Conservation (phyloP, 23 tunicate species). For the Ciona savignyi region DNA sequence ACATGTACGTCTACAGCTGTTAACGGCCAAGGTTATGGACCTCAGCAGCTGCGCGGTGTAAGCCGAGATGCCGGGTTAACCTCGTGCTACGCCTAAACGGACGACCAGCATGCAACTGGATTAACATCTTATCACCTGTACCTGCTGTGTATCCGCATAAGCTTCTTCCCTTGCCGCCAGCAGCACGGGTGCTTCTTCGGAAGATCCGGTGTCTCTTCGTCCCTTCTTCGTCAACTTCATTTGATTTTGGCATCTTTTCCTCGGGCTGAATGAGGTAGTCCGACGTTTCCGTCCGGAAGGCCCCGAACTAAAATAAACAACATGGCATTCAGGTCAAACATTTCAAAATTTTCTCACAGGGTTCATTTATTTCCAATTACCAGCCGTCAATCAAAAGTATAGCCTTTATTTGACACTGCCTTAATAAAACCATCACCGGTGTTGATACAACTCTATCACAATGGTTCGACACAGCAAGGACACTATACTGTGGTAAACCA, state of each 20-base stretch:
- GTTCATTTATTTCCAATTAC: too few relatives aligned
- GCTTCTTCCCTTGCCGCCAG: slow-evolving; percentile 14
- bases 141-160: slow-evolving; percentile 51
- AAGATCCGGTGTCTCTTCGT: slow-evolving; percentile 74
- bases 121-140: slow-evolving; percentile 14
- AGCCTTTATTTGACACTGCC: too few relatives aligned
- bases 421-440: too few relatives aligned
- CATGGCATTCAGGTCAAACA: too few relatives aligned
- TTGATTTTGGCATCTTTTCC: slow-evolving; percentile 5
- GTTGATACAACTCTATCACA: too few relatives aligned
- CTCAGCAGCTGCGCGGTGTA: background rate
- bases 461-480: too few relatives aligned
- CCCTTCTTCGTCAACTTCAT: slow-evolving; percentile 43
- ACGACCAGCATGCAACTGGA: background rate
- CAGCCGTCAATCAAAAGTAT: background rate
- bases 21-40: background rate
- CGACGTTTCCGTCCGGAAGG: slow-evolving; percentile 51
- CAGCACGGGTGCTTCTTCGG: slow-evolving; percentile 38
- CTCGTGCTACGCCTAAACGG: too few relatives aligned
- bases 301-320: slow-evolving; percentile 63
- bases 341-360: too few relatives aligned
- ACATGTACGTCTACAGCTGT: background rate
- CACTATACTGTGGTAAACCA: too few relatives aligned
- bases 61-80: background rate
- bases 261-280: slow-evolving; percentile 87